Evolutionary conservation across 1,140 invertebrate genomes (phyloP), one percentile per base, ranked within the genome.

Genomic region (Macrosteles quadrilineatus): DNA sequence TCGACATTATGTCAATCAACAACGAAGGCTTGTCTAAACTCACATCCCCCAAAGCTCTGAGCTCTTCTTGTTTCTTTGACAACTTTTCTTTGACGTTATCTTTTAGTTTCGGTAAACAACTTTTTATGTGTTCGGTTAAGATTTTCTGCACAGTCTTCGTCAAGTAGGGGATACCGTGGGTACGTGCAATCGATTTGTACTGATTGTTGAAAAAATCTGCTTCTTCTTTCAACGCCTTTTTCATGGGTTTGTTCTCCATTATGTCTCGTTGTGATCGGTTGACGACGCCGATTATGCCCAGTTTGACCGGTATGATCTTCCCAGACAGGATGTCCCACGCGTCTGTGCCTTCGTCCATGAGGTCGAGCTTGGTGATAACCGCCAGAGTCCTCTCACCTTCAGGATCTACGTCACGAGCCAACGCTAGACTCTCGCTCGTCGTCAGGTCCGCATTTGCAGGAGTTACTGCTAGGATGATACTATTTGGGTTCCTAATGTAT

Each of bases 341-440:
- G 82, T 92, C 88, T 14, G 90, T 92, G 0, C 91, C 90, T 30
- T 81, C 80, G 81, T 92, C 91, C 90, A 93, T 92, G 27, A 92
- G 76, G 79, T 93, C 91, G 19, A 93, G 77, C 78, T 92, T 92
- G 1, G 90, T 92, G 1, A 92, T 79, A 17, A 92, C 90, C 59
- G 87, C 88, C 17, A 92, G 77, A 0, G 91, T 92, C 69, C 90
- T 76, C 31, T 85, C 76, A 0, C 87, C 87, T 70, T 88, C 85
- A 2, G 83, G 84, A 77, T 90, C 87, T 19, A 87, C 85, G 71
- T 86, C 83, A 69, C 84, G 80, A 2, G 88, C 87, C 21, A 89
- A 71, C 76, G 89, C 88, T 3, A 89, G 73, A 43, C 85, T 84
- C 77, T 89, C 88, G 14, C 84, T 85, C 9, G 86, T 90, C 12